Base-by-base conservation (phyloP, 2,888 invertebrate species). In the Apotomis capreana region DNA sequence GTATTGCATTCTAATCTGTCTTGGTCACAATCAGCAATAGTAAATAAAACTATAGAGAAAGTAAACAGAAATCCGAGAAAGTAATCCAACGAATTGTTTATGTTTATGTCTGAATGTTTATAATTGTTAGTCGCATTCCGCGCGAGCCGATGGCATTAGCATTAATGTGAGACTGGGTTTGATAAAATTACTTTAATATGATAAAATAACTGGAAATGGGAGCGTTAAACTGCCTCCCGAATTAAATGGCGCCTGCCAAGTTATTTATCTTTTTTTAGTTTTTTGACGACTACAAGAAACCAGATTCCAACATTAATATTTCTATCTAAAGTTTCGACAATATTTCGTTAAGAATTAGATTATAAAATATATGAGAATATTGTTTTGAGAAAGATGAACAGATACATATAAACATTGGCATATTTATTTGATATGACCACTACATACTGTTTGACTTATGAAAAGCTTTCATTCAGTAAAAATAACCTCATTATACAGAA, bases 141-240 rank as follows among this genome's bases (percentile, higher is more conserved):
- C 70, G 74, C 81, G 80, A 78, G 74, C 76, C 80, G 71, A 68
- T 74, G 73, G 70, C 82, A 87, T 89, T 89, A 86, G 87, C 88
- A 89, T 89, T 85, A 87, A 89, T 88, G 88, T 81, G 83, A 84
- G 82, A 81, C 78, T 83, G 82, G 84, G 84, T 87, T 81, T 78
- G 74, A 83, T 81, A 84, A 83, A 64, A 64, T 64, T 55, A 64
- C 55, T 64, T 46, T 55, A 46, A 55, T 64, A 54, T 64, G 78
- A 77, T 75, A 77, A 77, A 77, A 76, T 81, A 81, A 76, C 77
- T 78, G 74, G 64, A 79, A 26, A 84, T 83, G 85, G 46, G 51
- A 62, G 69, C 61, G 72, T 73, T 84, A 86, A 83, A 85, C 84
- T 81, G 80, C 80, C 78, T 81, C 79, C 80, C 80, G 82, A 84